Base-by-base conservation (phyloP, 2,113 vertebrate genomes). In the Porphyrio hochstetteri region DNA sequence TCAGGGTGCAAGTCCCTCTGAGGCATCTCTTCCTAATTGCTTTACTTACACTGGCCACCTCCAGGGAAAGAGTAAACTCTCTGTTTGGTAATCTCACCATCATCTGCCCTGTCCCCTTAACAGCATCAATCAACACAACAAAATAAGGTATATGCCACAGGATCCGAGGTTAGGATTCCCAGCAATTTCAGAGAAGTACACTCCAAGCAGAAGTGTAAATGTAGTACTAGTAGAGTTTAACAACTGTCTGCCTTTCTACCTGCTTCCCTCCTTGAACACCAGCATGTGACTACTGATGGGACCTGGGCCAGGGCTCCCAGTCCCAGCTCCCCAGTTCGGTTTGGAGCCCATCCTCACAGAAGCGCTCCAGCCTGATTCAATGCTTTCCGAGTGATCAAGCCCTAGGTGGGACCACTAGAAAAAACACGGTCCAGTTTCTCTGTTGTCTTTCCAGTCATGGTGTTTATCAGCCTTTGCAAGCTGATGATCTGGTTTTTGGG, bases 291-390 rank as follows among this genome's bases (percentile, higher is more conserved):
- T 63, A 46, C n/a, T n/a, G 29, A 38, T 25, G 64, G 59, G 53
- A 35, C 31, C 31, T 2, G 1, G 28, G 46, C 31, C n/a, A 33
- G 38, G 42, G 19, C 40, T 79, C 24, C 35, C 29, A 72, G 53
- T 42, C 42, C 68, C 2, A 2, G 33, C 7, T 8, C 52, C 38
- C 35, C 1, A 1, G 8, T 52, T 7, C 1, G 0, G 15, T 65
- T 46, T 7, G 1, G 38, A 69, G 38, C 33, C 50, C 2, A 1
- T 48, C 16, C 56, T 70, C 59, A 52, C 67, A 60, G 67, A 65
- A 85, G 25, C 0, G 3, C 57, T 83, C 81, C 60, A 79, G n/a
- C 40, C 13, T 40, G 40, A 40, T 40, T 40, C 40, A 40, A 40
- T 40, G 40, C 40, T 40, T 40, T 40, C 40, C 13, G 40, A 40